Percentiles rank a stretch among this genome's conserved stretches.
Conservation (phyloP, 2,797 vertebrate species). For the Todus mexicanus region DNA sequence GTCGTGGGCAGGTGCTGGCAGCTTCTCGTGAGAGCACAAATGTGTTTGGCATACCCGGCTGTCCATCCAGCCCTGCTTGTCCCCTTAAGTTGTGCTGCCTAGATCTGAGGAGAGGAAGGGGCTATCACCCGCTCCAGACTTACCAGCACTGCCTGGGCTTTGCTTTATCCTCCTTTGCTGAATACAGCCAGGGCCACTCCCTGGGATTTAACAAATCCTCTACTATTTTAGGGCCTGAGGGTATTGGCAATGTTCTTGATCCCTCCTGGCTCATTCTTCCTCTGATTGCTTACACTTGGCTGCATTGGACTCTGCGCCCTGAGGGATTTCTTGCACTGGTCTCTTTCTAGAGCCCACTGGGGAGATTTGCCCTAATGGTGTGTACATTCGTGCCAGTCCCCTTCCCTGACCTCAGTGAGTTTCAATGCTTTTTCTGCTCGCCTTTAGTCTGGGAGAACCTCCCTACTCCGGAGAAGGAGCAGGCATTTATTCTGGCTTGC, state of each 20-base stretch:
- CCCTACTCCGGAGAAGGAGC: not conserved
- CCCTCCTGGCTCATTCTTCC: not conserved
- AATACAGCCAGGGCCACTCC: not conserved
- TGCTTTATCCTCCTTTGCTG: not conserved
- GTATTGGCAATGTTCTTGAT: not conserved
- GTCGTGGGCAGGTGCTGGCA: not conserved
- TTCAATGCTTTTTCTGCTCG: not conserved
- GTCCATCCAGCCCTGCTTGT: not conserved
- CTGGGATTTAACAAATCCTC: constrained; percentile 39
- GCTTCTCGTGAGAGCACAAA: not conserved
- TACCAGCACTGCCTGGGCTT: not conserved
- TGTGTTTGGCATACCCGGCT: not conserved
- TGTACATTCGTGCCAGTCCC: not conserved
- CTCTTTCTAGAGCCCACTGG: not conserved
- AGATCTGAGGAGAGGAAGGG: not conserved
- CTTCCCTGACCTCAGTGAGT: not conserved
- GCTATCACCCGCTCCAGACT: not conserved
- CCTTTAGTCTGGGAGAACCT: not conserved
- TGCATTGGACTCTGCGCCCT: not conserved
- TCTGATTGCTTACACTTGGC: not conserved
- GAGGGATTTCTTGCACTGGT: not conserved
- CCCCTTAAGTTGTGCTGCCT: not conserved
- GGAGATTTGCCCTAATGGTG: not conserved
- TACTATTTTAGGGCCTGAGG: not conserved
- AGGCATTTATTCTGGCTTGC: not conserved